Evolutionary conservation across 2,113 vertebrate species (phyloP), one percentile per base, ranked within the genome.

Genomic region (Antigone vipio): DNA sequence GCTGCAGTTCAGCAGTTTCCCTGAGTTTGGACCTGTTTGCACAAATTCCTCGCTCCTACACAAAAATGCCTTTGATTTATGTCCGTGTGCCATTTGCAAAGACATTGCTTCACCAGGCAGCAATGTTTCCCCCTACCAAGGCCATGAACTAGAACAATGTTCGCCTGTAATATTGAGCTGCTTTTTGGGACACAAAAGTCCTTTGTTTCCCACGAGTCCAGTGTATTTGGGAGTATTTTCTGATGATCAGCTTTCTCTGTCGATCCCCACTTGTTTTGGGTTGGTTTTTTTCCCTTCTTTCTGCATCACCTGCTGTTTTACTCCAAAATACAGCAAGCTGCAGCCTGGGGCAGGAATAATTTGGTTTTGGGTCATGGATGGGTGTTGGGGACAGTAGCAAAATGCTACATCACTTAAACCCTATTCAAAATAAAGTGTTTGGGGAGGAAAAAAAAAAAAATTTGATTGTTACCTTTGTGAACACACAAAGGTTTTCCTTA

Each of bases 41-140:
- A 44, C 44, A 12, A 44, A 16, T 44, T 63, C 45, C 32, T 29
- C 3, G 2, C 32, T 44, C 30, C 17, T 12, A 13, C 24, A 47
- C 73, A 76, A 42, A 78, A 53, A 30, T 6, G 17, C 59, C 23
- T 52, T 52, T 63, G 9, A 52, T 15, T 42, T 34, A 16, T 14
- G 18, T 21, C 45, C 4, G 1, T 2, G 1, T 50, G 75, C 21
- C 22, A 2, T 22, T 40, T 34, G 47, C 23, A 5, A 12, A 15
- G 76, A 5, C 24, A 0, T n/a, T 5, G 4, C 15, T 23, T n/a
- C 21, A 15, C 34, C 1, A 2, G 19, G 20, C 32, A 55, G 50
- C 26, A 4, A 29, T 18, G 19, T 22, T 44, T 29, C 49, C 9
- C 26, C 50, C 15, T 12, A 5, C 63, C 34, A 3, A 17, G 63